Evolutionary conservation across 2,113 vertebrate genomes (phyloP), one percentile per base, ranked within the genome.

Genomic region (Anser cygnoides): DNA sequence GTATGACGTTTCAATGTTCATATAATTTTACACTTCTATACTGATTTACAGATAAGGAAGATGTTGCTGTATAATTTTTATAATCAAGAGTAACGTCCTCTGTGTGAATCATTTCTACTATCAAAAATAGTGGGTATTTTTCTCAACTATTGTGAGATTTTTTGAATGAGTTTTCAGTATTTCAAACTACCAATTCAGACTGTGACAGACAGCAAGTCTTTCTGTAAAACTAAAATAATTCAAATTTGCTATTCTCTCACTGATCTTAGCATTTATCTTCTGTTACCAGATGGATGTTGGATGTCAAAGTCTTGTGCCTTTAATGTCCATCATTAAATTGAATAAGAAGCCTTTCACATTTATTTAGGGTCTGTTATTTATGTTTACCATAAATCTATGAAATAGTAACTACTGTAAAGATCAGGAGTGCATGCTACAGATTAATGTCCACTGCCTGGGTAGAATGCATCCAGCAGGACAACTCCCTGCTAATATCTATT

Each of bases 191-290:
- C 54, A 96, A 92, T 93, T 31, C n/a, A 78, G n/a, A 61, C 0
- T 89, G 50, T 26, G 43, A 92, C 35, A 74, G 39, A 20, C 39
- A 75, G 26, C 50, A 94, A 79, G n/a, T 67, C 35, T 76, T 96
- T 87, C 52, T 77, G 29, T 86, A 91, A 89, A 94, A 88, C 44
- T 89, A 54, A 96, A 96, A 87, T 92, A 87, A 89, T 80, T 85
- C 62, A 81, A 54, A 94, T 91, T 84, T 88, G 2, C 13, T 93
- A 11, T 82, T 88, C 44, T 90, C 41, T 94, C 78, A 68, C 35
- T 91, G 84, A 94, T 37, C 5, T 4, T 73, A 50, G 54, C 61
- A 85, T 92, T 91, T 84, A 59, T 75, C 18, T 96, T 94, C 87
- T 88, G 37, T 85, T 92, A 83, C 28, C 70, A 92, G 44, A 4